phyloP scores from a whole-genome alignment of 2,888 invertebrate species.

The Enchytraeus crypticus region DNA sequence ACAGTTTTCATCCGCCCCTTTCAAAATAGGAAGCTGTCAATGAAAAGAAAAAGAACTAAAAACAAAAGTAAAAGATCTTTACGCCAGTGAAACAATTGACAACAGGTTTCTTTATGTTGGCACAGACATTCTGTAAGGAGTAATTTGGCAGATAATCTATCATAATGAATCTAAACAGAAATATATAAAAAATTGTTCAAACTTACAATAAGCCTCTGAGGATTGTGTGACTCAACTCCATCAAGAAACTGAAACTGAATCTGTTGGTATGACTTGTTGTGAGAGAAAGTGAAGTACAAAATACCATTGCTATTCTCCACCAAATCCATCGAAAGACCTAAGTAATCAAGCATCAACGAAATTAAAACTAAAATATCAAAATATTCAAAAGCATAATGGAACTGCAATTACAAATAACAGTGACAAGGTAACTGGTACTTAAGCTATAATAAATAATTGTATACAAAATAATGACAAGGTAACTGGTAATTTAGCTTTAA shows the following conservation, averaged over 20 bases:
- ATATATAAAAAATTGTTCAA: not conserved
- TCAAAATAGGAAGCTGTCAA: too few species aligned
- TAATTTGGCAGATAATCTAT: too few species aligned
- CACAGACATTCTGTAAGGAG: too few species aligned
- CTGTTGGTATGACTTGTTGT: slow-evolving; percentile 64
- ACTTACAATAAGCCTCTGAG: slow-evolving; percentile 65
- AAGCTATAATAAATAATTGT: not conserved
- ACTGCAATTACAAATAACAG: not conserved
- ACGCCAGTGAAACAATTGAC: too few species aligned
- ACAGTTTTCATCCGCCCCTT: too few species aligned
- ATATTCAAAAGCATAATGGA: not conserved
- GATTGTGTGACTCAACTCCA: slow-evolving; percentile 69
- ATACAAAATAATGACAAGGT: not conserved
- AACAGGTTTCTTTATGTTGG: too few species aligned
- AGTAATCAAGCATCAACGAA: not conserved
- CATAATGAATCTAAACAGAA: too few species aligned
- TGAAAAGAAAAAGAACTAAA: too few species aligned
- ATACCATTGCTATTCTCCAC: slow-evolving; percentile 54
- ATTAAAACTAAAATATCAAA: not conserved
- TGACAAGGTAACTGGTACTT: not conserved
- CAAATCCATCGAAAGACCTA: slow-evolving; percentile 58
- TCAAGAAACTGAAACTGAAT: slow-evolving; percentile 66
- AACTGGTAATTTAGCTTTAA: not conserved
- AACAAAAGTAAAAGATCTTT: too few species aligned
- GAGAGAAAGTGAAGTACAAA: slow-evolving; percentile 66